Evolutionary conservation across 1,140 invertebrate species (phyloP).

Genomic region (Laodelphax striatellus): DNA sequence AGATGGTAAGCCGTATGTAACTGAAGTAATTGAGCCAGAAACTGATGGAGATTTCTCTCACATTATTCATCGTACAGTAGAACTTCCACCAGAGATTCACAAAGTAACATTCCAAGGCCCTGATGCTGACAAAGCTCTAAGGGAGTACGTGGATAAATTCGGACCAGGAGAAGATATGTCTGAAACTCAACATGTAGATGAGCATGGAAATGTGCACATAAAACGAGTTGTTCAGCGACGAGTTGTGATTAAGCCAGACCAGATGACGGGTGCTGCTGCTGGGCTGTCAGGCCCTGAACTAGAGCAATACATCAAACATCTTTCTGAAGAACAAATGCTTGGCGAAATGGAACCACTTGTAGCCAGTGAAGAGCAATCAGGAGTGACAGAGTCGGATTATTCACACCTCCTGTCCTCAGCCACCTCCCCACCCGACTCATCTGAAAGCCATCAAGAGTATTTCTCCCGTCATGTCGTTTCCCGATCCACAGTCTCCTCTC

Average conservation of each 20-base stretch:
- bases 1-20: constrained; percentile 32
- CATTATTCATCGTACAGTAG: constrained; percentile 34
- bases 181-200: constrained; percentile 36
- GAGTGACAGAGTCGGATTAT: constrained; percentile 10
- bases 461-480: constrained; percentile 13
- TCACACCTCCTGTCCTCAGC: constrained; percentile 6
- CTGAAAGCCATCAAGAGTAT: constrained; percentile 11
- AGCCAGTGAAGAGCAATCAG: not conserved
- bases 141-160: constrained; percentile 38
- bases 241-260: constrained; percentile 32
- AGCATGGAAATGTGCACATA: constrained; percentile 38
- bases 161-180: constrained; percentile 36
- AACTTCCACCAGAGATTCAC: constrained; percentile 38
- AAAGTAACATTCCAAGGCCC: constrained; percentile 41
- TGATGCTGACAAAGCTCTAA: constrained; percentile 36
- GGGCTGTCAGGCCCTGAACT: constrained; percentile 22
- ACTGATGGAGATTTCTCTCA: constrained; percentile 32
- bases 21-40: constrained; percentile 35
- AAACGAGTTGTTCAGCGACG: constrained; percentile 37
- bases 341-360: not conserved
- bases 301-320: constrained; percentile 22
- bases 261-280: constrained; percentile 20
- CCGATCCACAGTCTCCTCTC: not conserved
- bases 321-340: constrained; percentile 8
- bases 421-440: constrained; percentile 9